Percentiles rank a stretch among this genome's conserved stretches.
Evolutionary conservation across 2,797 vertebrate species (phyloP).

Genomic region (Antrozous pallidus): DNA sequence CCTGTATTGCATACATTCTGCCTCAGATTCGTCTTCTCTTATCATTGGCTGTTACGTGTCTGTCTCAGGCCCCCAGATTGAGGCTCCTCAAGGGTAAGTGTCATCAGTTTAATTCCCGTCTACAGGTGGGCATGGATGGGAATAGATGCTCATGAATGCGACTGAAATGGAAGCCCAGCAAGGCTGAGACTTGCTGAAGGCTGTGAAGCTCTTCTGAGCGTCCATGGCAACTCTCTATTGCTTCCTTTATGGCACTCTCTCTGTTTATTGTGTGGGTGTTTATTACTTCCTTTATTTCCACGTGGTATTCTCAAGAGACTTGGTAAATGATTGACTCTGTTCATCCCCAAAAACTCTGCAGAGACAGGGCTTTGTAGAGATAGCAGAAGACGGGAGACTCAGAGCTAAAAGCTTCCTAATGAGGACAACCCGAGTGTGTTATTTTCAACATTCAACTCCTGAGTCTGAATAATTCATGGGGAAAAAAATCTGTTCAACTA

Average conservation of each 20-base stretch:
- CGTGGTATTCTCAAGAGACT: neutral
- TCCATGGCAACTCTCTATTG: neutral
- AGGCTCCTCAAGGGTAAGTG: neutral
- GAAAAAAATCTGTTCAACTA: constrained; percentile 55
- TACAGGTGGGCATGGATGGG: neutral
- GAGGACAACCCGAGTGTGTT: constrained; percentile 58
- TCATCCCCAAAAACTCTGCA: neutral
- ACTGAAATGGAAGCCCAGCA: accelerated
- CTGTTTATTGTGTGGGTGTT: neutral
- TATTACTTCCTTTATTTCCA: neutral
- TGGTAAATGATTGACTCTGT: constrained; percentile 28
- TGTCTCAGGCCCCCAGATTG: neutral
- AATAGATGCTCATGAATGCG: no score
- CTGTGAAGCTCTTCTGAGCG: neutral
- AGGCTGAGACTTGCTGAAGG: neutral
- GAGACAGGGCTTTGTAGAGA: constrained; percentile 43
- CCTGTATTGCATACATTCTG: neutral
- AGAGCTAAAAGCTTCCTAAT: constrained; percentile 61
- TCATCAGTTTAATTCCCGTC: neutral
- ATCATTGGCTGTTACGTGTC: neutral
- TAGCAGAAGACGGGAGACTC: neutral
- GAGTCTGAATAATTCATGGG: constrained; percentile 71
- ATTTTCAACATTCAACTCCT: constrained; percentile 64
- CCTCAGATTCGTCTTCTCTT: neutral
- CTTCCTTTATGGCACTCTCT: neutral